phyloP scores from a whole-genome alignment of 2,888 invertebrate genomes.

The Galeruca laticollis region DNA sequence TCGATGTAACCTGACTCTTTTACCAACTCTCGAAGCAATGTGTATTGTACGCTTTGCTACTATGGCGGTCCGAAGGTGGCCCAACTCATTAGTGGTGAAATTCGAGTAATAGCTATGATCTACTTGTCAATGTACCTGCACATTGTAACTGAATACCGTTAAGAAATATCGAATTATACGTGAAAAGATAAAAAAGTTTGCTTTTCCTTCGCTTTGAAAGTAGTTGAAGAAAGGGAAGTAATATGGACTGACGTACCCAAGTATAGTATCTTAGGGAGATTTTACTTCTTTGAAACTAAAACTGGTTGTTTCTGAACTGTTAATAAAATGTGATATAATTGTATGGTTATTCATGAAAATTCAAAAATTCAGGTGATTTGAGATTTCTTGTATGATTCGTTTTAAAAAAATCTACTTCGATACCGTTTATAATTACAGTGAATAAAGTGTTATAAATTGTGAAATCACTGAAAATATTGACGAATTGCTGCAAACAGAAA shows the following conservation, averaged over 20 bases:
- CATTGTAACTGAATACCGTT: conserved; percentile 52
- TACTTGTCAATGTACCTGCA: conserved; percentile 52
- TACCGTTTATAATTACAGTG: no score
- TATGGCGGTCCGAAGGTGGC: conserved; percentile 45
- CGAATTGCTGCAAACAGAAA: no score
- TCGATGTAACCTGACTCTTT: conserved; percentile 4
- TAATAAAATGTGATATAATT: no score
- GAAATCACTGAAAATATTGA: no score
- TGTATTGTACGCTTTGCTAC: conserved; percentile 41
- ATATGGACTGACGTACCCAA: neutral
- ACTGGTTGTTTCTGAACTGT: neutral
- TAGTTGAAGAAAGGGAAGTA: neutral
- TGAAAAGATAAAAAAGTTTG: conserved; percentile 40
- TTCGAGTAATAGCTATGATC: conserved; percentile 47
- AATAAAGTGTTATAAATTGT: no score
- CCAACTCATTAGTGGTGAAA: conserved; percentile 49
- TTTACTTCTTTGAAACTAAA: neutral
- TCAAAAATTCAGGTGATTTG: no score
- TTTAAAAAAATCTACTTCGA: no score
- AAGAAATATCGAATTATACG: conserved; percentile 52
- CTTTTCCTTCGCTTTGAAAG: conserved; percentile 45
- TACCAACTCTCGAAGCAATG: neutral
- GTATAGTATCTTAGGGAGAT: no score
- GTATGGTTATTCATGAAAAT: no score
- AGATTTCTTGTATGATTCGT: no score